Evolutionary conservation across 2,888 invertebrate species (phyloP).

Genomic region (Napeogenes sylphis): DNA sequence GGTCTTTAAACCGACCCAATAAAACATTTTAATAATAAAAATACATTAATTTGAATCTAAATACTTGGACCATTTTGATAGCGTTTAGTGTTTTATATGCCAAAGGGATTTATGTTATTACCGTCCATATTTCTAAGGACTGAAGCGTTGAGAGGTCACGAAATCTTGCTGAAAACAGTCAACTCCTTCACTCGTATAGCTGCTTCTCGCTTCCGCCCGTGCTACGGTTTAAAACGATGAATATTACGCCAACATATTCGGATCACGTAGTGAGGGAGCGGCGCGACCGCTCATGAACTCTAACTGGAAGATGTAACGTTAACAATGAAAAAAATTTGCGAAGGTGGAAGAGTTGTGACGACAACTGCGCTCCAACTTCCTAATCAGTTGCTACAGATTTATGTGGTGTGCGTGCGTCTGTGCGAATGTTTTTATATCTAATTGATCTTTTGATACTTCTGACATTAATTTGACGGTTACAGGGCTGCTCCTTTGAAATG

Average conservation of each 20-base stretch:
- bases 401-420: conserved; percentile 62
- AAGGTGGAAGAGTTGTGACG: conserved; percentile 73
- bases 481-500: conserved; percentile 21
- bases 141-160: conserved; percentile 77
- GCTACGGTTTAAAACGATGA: conserved; percentile 70
- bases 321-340: conserved; percentile 68
- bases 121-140: conserved; percentile 76
- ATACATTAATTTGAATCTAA: conserved; percentile 11
- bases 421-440: conserved; percentile 18
- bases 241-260: conserved; percentile 71
- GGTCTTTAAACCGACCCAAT: conserved; percentile 19
- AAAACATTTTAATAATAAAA: conserved; percentile 19
- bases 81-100: conserved; percentile 79
- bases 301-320: conserved; percentile 64
- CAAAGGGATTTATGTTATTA: conserved; percentile 78
- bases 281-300: conserved; percentile 72
- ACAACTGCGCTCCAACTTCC: conserved; percentile 68
- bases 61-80: conserved; percentile 62
- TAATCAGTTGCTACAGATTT: conserved; percentile 76
- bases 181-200: conserved; percentile 47
- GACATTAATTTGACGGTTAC: conserved; percentile 39
- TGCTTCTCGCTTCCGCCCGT: conserved; percentile 52
- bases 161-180: conserved; percentile 63
- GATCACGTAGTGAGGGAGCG: conserved; percentile 64
- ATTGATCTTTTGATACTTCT: conserved; percentile 37